A percentile compares a stretch with the other conserved stretches of the same genome.
These are phyloP conservation scores for Rhabdomys dilectus DNA, from an alignment of 2,113 vertebrate genomes.

Conservation along the genomic window DNA sequence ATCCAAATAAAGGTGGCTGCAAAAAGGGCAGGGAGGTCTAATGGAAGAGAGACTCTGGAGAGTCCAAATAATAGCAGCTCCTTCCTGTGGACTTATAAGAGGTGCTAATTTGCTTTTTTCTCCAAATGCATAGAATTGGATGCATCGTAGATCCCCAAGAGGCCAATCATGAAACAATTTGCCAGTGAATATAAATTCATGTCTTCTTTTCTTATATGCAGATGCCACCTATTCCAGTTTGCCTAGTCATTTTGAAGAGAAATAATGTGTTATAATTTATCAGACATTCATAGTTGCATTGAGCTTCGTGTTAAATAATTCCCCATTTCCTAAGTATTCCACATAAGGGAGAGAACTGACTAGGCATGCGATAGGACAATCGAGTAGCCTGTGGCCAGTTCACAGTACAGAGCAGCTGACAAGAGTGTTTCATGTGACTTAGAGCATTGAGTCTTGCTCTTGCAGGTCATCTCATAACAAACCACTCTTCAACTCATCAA, in stretches of 20 bases:
- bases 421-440: neutral
- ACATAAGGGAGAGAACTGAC: neutral
- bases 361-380: neutral
- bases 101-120: neutral
- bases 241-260: slow-evolving; percentile 31
- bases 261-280: slow-evolving; percentile 22
- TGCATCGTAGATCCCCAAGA: slow-evolving; percentile 30
- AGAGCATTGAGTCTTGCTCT: slow-evolving; percentile 33
- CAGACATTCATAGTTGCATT: slow-evolving; percentile 21
- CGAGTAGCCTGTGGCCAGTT: neutral
- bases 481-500: neutral
- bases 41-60: neutral
- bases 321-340: slow-evolving; percentile 1
- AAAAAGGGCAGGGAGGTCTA: neutral
- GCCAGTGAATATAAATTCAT: slow-evolving; percentile 38
- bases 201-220: neutral
- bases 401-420: neutral
- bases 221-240: neutral
- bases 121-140: slow-evolving; percentile 31
- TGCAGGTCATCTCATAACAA: slow-evolving; percentile 4
- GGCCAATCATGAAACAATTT: neutral
- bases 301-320: slow-evolving; percentile 33
- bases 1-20: neutral
- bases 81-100: neutral
- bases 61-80: neutral